Evolutionary conservation across 2,888 invertebrate genomes (phyloP).

Genomic region (Drosophila affinis): DNA sequence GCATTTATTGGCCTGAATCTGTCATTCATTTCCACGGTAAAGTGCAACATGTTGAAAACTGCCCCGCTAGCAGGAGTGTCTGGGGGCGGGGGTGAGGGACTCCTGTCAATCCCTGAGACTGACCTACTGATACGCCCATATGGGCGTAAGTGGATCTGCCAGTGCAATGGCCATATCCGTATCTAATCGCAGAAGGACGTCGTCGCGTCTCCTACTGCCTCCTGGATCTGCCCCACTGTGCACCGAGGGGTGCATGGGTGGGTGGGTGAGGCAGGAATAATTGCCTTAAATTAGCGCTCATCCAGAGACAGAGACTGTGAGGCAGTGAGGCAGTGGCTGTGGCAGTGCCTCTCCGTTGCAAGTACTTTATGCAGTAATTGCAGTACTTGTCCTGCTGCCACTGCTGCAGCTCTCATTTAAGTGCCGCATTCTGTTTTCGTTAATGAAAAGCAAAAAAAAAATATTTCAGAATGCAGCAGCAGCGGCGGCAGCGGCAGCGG

Average conservation of each 20-base stretch:
- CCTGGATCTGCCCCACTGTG: slow-evolving; percentile 32
- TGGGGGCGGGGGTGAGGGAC: neutral
- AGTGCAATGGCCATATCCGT: slow-evolving; percentile 9
- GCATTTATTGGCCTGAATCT: neutral
- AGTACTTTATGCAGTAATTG: slow-evolving; percentile 79
- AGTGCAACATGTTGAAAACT: neutral
- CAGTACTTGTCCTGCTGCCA: slow-evolving; percentile 68
- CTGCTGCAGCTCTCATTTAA: slow-evolving; percentile 47
- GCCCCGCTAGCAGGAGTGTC: neutral
- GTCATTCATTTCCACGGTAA: neutral
- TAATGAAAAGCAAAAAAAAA: slow-evolving; percentile 51
- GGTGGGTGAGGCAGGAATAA: slow-evolving; percentile 58
- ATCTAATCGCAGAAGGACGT: slow-evolving; percentile 21
- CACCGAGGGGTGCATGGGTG: slow-evolving; percentile 44
- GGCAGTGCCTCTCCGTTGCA: slow-evolving; percentile 62
- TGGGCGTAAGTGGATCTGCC: slow-evolving; percentile 8
- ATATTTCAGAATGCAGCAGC: slow-evolving; percentile 27
- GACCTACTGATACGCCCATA: neutral
- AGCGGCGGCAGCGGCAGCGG: slow-evolving; percentile 12
- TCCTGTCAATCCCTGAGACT: neutral
- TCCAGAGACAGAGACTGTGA: slow-evolving; percentile 18
- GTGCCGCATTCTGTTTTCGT: slow-evolving; percentile 44
- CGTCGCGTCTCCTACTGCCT: neutral
- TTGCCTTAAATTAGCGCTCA: slow-evolving; percentile 73
- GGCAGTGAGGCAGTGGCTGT: slow-evolving; percentile 11